Conservation (phyloP, 92 coral and sea anemone species). For the Parazoanthus swiftii region DNA sequence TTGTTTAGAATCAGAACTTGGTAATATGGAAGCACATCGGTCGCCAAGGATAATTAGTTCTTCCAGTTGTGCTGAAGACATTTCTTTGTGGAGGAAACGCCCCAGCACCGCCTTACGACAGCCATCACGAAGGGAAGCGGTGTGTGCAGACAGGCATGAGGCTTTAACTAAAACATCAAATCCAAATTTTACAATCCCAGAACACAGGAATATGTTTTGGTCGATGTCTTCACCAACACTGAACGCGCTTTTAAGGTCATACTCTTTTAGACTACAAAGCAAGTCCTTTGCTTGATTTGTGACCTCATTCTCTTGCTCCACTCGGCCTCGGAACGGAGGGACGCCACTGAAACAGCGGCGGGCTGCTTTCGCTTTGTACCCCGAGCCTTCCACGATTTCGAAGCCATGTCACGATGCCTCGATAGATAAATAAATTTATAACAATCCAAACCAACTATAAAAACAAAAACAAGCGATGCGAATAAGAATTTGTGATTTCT, state of each 20-base stretch:
- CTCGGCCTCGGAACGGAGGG: constrained; percentile 2
- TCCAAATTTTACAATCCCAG: too few species aligned
- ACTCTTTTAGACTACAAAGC: neutral
- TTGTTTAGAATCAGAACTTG: too few species aligned
- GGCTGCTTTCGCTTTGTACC: constrained; percentile 47
- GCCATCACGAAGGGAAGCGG: too few species aligned
- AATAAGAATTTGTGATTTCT: neutral
- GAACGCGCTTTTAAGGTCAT: neutral
- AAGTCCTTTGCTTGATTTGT: neutral
- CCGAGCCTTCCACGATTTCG: neutral
- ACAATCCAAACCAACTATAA: neutral
- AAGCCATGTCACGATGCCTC: neutral
- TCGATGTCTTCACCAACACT: neutral
- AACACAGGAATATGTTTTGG: neutral
- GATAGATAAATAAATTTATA: neutral
- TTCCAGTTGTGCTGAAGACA: too few species aligned
- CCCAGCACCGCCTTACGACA: too few species aligned
- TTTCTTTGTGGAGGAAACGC: too few species aligned
- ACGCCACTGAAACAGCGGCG: constrained; percentile 17
- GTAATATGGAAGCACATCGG: too few species aligned
- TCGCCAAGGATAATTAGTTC: too few species aligned
- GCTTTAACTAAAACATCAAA: too few species aligned
- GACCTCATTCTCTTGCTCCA: neutral
- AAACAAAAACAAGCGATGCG: neutral
- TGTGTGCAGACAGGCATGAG: too few species aligned